Base-by-base conservation (phyloP, 2,888 invertebrate species). In the Sialis fuliginosa region DNA sequence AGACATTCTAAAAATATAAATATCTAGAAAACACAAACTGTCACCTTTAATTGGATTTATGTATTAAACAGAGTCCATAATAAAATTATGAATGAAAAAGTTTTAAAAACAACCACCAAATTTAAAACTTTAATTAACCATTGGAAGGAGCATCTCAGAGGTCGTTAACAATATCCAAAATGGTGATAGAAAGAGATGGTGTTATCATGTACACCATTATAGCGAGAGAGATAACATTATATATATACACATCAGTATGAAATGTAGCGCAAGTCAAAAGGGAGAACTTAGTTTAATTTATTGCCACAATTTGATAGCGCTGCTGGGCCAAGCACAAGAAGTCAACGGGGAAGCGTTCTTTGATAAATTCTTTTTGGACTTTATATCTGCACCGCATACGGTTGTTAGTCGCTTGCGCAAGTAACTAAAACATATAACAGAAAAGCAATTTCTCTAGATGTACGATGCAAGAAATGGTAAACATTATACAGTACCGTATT, bases 281-380 rank as follows among this genome's bases (percentile, higher is more conserved):
- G 60, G 60, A 60, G 60, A 62, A 60, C 59, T 63, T 64, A 62
- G 56, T 55, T 55, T 55, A 62, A 65, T 64, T 65, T 65, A 65
- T 62, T 56, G 55, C 55, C 50, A 62, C 60, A 62, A 62, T 63
- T 62, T 60, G 61, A 63, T 57, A 61, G 61, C 58, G 61, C 56
- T 58, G 58, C 60, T 60, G 37, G 37, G 46, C 43, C 42, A 39
- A 12, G 37, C 54, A 58, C 60, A 58, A 62, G 58, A 57, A 61
- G 58, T 57, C 58, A 57, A 57, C 57, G 56, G 59, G 59, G 58
- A 59, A 53, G 37, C 37, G 37, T 10, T 12, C n/a, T 37, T n/a
- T n/a, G 12, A 37, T n/a, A 37, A n/a, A 37, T 37, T 10, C 12
- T 37, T 37, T 10, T 37, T 37, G 37, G 12, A 12, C 37, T 37